A percentile compares a stretch with the other conserved stretches of the same genome.
Conservation (phyloP, 2,888 invertebrate species). For the Busseola fusca region DNA sequence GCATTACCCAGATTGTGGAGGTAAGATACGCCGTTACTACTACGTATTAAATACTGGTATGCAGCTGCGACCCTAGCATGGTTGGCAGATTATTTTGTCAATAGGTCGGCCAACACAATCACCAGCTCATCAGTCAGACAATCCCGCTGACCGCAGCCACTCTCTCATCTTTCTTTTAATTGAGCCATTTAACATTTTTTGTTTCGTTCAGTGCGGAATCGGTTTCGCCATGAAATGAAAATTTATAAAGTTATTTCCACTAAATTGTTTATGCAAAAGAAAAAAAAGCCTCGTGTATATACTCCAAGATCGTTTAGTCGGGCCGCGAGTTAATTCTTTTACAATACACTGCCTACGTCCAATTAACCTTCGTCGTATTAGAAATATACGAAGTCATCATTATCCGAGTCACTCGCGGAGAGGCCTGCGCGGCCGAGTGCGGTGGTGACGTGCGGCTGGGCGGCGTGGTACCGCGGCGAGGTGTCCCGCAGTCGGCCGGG, state of each 20-base stretch:
- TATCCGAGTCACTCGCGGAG: conserved; percentile 75
- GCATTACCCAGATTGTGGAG: neutral
- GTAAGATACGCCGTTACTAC: too few species aligned
- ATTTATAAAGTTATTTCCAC: conserved; percentile 55
- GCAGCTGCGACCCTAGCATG: neutral
- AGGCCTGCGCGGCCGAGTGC: conserved; percentile 64
- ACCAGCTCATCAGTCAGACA: conserved; percentile 1
- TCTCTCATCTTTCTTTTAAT: conserved; percentile 50
- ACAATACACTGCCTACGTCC: conserved; percentile 85
- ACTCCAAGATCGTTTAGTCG: conserved; percentile 61
- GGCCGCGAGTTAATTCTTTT: conserved; percentile 79
- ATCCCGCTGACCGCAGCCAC: conserved; percentile 5
- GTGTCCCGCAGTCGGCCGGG: conserved; percentile 48
- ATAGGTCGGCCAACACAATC: neutral
- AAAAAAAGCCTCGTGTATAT: conserved; percentile 46
- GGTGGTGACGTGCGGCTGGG: conserved; percentile 29
- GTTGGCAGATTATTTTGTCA: too few species aligned
- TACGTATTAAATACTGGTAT: neutral
- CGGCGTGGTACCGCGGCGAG: neutral
- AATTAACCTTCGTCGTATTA: conserved; percentile 87
- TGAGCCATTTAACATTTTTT: conserved; percentile 55
- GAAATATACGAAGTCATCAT: conserved; percentile 85
- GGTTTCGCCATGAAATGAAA: conserved; percentile 58
- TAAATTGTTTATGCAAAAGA: conserved; percentile 65
- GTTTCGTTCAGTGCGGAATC: conserved; percentile 51